Conservation (phyloP, 2,113 vertebrate species). For the Alouatta palliata region DNA sequence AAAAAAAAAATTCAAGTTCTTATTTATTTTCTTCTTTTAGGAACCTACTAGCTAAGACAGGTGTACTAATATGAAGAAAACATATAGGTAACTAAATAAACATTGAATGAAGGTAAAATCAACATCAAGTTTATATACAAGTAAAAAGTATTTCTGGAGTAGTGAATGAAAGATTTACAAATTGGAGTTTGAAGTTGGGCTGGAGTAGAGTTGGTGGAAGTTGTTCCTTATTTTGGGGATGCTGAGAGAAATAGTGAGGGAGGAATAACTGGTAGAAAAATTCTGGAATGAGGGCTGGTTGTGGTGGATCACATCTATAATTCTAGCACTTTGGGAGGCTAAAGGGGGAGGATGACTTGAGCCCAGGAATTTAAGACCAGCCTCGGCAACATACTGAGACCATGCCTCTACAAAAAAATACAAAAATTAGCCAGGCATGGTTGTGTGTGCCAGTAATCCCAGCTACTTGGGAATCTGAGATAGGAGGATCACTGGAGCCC, state of each 20-base stretch:
- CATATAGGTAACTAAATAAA: not conserved
- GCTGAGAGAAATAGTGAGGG: not conserved
- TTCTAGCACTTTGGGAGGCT: no score
- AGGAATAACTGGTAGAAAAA: not conserved
- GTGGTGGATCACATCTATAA: no score
- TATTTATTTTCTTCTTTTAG: slow-evolving; percentile 36
- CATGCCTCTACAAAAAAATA: no score
- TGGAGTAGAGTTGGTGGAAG: not conserved
- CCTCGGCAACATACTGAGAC: no score
- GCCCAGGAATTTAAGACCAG: no score
- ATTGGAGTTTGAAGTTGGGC: not conserved
- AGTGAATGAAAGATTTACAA: slow-evolving; percentile 21
- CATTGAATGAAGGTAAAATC: not conserved
- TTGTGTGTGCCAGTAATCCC: no score
- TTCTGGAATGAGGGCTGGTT: not conserved
- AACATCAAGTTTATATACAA: not conserved
- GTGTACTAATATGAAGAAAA: slow-evolving; percentile 37
- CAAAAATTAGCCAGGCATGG: no score
- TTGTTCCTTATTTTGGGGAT: slow-evolving; percentile 20
- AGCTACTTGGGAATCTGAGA: no score
- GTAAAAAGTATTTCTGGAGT: slow-evolving; percentile 19
- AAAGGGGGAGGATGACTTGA: no score
- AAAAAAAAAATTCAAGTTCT: not conserved
- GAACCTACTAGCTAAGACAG: not conserved
- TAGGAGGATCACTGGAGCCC: no score